Evolutionary conservation across 2,888 invertebrate genomes (phyloP), one percentile per base, ranked within the genome.

Genomic region (Leptopterna dolabrata): DNA sequence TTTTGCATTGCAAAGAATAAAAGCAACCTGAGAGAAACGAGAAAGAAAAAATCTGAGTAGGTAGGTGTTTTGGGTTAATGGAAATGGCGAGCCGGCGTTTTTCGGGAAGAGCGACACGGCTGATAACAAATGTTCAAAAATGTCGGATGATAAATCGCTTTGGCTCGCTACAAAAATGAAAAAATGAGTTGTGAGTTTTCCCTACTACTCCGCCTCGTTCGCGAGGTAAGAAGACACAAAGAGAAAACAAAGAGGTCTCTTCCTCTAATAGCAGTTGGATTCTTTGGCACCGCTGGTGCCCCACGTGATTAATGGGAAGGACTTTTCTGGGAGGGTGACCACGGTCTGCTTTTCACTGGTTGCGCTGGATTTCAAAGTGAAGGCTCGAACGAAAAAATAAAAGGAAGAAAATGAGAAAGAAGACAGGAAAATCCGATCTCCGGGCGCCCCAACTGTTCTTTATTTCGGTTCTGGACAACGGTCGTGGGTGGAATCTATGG

Each of bases 261-360:
- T 73, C 73, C 73, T 73, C 73, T 73, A 73, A 73, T 73, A 73
- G 73, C 73, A 73, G 73, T 41, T 73, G 73, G 30, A 73, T 73
- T 73, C 73, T 36, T 73, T 73, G 36, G 16, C 36, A 19, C n/a
- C 71, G n/a, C 55, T 16, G 55, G n/a, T 55, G 51, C 55, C 1
- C 63, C 73, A 4, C 30, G 30, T 73, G 73, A 73, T 73, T 73
- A 73, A 73, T 73, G 73, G 73, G 41, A 14, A 14, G 19, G 73
- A 36, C 73, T 73, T 73, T 73, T 73, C 19, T 19, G 73, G 73
- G 30, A 24, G 70, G 70, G 9, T 3, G 24, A 16, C 13, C 11
- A 6, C 24, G 7, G 63, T 9, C 9, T 24, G 9, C 63, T 63
- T 63, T 27, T 63, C 63, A 63, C 63, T 63, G 63, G 63, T 63